Base-by-base conservation (phyloP, 2,113 vertebrate species). In the Tricholaema leucomelas region DNA sequence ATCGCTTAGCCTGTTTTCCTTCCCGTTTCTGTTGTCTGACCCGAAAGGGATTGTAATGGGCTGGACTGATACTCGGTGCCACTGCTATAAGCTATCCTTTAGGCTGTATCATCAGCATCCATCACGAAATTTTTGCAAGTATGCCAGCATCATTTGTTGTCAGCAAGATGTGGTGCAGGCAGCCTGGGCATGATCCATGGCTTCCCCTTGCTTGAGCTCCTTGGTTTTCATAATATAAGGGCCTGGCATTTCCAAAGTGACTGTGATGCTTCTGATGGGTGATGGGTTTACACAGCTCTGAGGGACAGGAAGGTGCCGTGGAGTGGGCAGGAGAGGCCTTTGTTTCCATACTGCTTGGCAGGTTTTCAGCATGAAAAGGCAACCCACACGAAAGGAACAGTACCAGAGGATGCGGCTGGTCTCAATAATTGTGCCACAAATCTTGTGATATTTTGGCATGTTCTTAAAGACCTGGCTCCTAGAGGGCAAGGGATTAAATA, bases 381-480 rank as follows among this genome's bases (percentile, higher is more conserved):
- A 54, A 54, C 60, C 91, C 4, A 2, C 16, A 80, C 85, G 54
- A 85, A 92, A 65, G 65, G 64, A 92, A 0, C 46, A 24, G 42
- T 66, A 71, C 61, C 5, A 2, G 75, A 71, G 75, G 36, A 87
- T 87, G 69, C 60, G 85, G 71, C 91, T 2, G 0, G 35, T 88
- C 79, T 69, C 70, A 73, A 71, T 83, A 95, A 89, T 67, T 82
- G 82, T 87, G 87, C 67, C 8, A 2, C 87, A 85, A 85, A 91
- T 94, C 87, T 95, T 93, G 82, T 87, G 85, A 83, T 94, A 81
- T 67, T 92, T 93, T 93, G 87, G 89, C 91, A 27, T 4, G 6
- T 83, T 89, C 85, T 85, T 93, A 87, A 94, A 95, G 85, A 77
- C 87, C 75, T 77, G 69, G 71, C 75, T 94, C 48, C 75, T 92